These are phyloP conservation scores for Thaleichthys pacificus DNA, from an alignment of 2,797 vertebrate species.

Conservation along the genomic window DNA sequence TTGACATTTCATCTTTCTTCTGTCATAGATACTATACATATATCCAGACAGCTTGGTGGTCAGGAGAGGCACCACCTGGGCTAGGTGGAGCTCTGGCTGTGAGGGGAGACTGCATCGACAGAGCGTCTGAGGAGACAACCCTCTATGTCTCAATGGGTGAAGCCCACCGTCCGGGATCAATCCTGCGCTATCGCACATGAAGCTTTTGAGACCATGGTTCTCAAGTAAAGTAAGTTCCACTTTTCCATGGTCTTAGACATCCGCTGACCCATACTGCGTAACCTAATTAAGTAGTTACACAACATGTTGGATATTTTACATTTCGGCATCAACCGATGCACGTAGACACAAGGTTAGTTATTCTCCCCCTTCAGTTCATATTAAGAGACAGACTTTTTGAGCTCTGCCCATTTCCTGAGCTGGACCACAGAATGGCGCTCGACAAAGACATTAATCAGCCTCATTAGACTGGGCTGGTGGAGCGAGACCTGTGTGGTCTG, in stretches of 20 bases:
- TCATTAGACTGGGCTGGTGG: slow-evolving; percentile 45
- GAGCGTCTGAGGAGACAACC: slow-evolving; percentile 22
- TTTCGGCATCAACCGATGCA: slow-evolving; percentile 40
- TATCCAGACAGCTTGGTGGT: slow-evolving; percentile 7
- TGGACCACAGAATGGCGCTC: slow-evolving; percentile 47
- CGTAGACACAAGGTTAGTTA: slow-evolving; percentile 49
- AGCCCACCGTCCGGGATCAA: slow-evolving; percentile 36
- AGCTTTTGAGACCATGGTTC: not conserved
- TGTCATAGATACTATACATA: not conserved
- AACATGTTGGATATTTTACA: slow-evolving; percentile 35
- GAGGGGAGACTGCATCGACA: slow-evolving; percentile 29
- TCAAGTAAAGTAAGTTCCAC: slow-evolving; percentile 33
- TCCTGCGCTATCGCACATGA: slow-evolving; percentile 33
- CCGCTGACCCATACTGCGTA: slow-evolving; percentile 40
- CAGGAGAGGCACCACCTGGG: slow-evolving; percentile 18
- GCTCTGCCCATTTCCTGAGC: slow-evolving; percentile 28
- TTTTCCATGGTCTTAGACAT: slow-evolving; percentile 42
- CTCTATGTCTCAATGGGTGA: slow-evolving; percentile 23
- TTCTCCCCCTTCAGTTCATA: slow-evolving; percentile 56
- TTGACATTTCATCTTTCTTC: not conserved
- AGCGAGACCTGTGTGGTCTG: slow-evolving; percentile 28
- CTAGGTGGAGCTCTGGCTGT: slow-evolving; percentile 34
- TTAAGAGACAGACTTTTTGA: slow-evolving; percentile 42
- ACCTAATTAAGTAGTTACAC: slow-evolving; percentile 44
- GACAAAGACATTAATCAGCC: slow-evolving; percentile 53